Conservation (phyloP, 2,888 invertebrate genomes). For the Electrophaes corylata region DNA sequence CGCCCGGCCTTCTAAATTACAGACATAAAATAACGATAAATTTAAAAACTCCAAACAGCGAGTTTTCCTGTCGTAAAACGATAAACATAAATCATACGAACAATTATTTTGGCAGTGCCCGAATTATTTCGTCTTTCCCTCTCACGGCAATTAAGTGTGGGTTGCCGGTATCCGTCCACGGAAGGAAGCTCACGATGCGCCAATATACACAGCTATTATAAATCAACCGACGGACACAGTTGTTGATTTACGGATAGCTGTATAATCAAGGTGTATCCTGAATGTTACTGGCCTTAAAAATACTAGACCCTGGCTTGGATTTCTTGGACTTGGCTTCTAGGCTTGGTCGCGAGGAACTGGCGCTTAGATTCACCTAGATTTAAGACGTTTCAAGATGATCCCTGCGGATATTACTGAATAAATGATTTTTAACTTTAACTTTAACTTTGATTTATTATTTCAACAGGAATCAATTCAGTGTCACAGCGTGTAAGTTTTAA, state of each 20-base stretch:
- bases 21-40: conserved; percentile 60
- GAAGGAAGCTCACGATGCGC: conserved; percentile 63
- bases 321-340: no score
- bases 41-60: conserved; percentile 60
- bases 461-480: conserved; percentile 7
- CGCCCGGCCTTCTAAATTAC: conserved; percentile 49
- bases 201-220: conserved; percentile 64
- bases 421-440: no score
- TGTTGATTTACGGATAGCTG: conserved; percentile 61
- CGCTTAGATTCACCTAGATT: no score
- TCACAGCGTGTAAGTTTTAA: conserved; percentile 5
- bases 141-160: conserved; percentile 62
- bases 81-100: conserved; percentile 64
- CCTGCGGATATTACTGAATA: no score
- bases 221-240: conserved; percentile 59
- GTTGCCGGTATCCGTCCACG: conserved; percentile 48
- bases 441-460: no score
- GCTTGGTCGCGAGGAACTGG: no score
- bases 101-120: conserved; percentile 59
- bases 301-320: conserved; percentile 2
- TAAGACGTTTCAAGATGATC: no score
- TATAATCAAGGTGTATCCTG: conserved; percentile 50
- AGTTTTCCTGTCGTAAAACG: conserved; percentile 61
- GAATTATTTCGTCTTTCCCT: conserved; percentile 65
- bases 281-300: conserved; percentile 11